Evolutionary conservation across 2,888 invertebrate genomes (phyloP).

Genomic region (Oxyscelio sp.): DNA sequence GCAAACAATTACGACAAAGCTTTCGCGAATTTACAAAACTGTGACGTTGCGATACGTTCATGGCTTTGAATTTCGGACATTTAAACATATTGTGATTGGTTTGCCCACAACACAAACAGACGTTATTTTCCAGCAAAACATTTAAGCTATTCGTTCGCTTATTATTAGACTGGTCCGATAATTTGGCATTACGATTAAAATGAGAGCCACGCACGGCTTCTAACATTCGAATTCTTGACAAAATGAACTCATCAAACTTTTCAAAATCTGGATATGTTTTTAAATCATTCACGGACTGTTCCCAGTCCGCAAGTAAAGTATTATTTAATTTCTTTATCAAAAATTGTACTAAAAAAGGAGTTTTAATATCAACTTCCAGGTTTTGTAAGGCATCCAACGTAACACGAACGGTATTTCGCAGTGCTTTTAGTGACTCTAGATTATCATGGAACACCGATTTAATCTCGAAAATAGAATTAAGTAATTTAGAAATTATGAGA

Average conservation of each 20-base stretch:
- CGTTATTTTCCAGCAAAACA: too few species aligned
- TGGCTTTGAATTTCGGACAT: neutral
- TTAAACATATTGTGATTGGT: neutral
- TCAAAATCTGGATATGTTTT: neutral
- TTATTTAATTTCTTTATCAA: neutral
- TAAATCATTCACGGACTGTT: neutral
- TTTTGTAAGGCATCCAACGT: neutral
- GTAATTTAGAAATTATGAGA: neutral
- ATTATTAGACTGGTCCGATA: too few species aligned
- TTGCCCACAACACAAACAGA: neutral
- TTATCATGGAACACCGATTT: neutral
- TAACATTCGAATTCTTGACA: neutral
- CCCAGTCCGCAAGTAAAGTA: neutral
- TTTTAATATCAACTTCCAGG: constrained; percentile 1
- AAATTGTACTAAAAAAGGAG: constrained; percentile 4
- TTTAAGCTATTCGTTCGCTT: too few species aligned
- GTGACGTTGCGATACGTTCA: too few species aligned
- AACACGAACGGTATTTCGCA: neutral
- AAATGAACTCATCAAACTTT: neutral
- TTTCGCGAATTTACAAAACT: neutral
- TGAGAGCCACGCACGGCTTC: too few species aligned
- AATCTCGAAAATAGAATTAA: neutral
- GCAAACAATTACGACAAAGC: neutral
- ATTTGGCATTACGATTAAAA: too few species aligned
- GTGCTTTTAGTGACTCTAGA: neutral